Conservation (phyloP, 2,888 invertebrate species). For the Romanomermis culicivorax region DNA sequence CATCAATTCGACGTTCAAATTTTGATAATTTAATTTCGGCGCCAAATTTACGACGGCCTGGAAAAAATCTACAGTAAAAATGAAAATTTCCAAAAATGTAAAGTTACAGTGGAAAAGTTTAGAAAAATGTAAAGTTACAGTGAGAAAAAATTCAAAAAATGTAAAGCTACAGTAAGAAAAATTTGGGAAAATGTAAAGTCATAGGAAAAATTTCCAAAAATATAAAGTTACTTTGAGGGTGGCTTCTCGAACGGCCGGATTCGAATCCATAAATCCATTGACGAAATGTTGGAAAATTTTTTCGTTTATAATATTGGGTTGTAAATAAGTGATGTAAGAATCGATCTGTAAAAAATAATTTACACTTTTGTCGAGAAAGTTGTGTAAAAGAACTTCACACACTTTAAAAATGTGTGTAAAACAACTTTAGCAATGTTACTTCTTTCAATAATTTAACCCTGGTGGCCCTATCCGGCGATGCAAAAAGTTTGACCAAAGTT, state of each 20-base stretch:
- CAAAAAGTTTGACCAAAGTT: constrained; percentile 84
- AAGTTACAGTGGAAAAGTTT: no score
- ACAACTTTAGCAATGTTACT: constrained; percentile 2
- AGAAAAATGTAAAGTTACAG: no score
- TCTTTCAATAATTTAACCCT: constrained; percentile 77
- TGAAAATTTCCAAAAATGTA: no score
- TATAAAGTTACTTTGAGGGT: constrained; percentile 56
- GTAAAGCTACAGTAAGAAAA: no score
- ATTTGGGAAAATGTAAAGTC: no score
- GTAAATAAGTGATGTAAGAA: constrained; percentile 46
- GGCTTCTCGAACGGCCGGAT: constrained; percentile 83
- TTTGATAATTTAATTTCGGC: constrained; percentile 86
- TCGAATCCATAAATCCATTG: constrained; percentile 87
- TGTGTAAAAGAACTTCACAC: no score
- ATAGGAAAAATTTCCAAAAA: no score
- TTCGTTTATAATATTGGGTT: constrained; percentile 53
- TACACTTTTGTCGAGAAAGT: no score
- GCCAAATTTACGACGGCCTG: constrained; percentile 79
- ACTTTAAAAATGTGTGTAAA: no score
- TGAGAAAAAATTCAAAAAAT: background rate
- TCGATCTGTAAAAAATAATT: no score
- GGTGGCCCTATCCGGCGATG: constrained; percentile 82
- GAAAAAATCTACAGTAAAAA: no score
- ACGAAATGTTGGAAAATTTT: constrained; percentile 53
- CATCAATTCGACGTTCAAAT: constrained; percentile 82